Base-by-base conservation (phyloP, 1,140 invertebrate genomes). In the Bathynomus jamesi region DNA sequence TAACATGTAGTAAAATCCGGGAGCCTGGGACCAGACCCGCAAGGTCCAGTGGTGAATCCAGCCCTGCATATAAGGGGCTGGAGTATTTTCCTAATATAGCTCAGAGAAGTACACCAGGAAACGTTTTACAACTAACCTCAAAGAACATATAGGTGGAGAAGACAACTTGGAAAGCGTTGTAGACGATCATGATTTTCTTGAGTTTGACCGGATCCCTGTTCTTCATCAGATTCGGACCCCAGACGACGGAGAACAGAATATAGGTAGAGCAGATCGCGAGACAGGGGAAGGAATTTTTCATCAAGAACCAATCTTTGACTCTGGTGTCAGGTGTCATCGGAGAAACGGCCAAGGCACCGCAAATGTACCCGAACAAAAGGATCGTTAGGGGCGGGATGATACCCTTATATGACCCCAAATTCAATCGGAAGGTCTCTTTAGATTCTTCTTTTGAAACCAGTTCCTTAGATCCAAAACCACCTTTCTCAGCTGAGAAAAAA, bases 111-210 rank as follows among this genome's bases (percentile, higher is more conserved):
- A n/a, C n/a, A n/a, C n/a, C n/a, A n/a, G n/a, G n/a, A n/a, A n/a
- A n/a, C n/a, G n/a, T n/a, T n/a, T n/a, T n/a, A n/a, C n/a, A 53
- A 53, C 71, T 71, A 31, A 78, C 70, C 71, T 71, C 73, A 8
- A 67, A 40, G 29, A 76, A 76, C 17, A 76, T 68, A 32, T 66
- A 73, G 4, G 46, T 28, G 10, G 65, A 71, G 30, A 67, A 74
- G 21, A 69, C 69, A 0, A 76, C 75, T 30, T 76, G 75, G 28
- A 76, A 70, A 21, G 68, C 67, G 21, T 76, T 76, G 40, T 78
- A 76, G 10, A 27, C 4, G n/a, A 74, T 53, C 75, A 75, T 77
- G 31, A 69, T 21, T 0, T 27, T 28, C 40, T 69, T 69, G 3
- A 74, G 62, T 78, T 67, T 70, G 24, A 69, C 24, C 3, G 72